Evolutionary conservation across 2,113 vertebrate species (phyloP).

Genomic region (Toxotes chatareus): DNA sequence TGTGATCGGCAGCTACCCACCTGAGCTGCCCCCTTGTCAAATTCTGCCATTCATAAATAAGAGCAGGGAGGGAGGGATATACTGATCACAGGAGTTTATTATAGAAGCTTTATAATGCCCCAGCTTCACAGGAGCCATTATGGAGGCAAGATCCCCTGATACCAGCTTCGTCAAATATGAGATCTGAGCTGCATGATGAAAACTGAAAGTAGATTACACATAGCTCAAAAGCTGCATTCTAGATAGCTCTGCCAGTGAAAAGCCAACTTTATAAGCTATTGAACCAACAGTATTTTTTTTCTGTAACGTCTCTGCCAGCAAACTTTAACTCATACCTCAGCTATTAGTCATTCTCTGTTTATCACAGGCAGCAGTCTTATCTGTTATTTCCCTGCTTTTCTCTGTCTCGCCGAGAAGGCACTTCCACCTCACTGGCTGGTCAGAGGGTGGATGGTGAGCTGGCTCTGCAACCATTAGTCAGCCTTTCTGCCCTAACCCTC

Average conservation of each 20-base stretch:
- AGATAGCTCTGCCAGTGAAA: conserved; percentile 43
- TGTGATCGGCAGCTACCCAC: conserved; percentile 75
- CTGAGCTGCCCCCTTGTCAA: conserved; percentile 75
- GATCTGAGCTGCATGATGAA: conserved; percentile 77
- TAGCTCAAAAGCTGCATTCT: conserved; percentile 59
- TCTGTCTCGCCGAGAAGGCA: conserved; percentile 39
- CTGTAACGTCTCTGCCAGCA: conserved; percentile 2
- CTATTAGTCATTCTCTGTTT: conserved; percentile 69
- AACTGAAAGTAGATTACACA: conserved; percentile 71
- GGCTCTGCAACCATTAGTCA: conserved; percentile 61
- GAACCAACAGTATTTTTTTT: conserved; percentile 4
- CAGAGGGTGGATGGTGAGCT: conserved; percentile 47
- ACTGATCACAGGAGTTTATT: conserved; percentile 79
- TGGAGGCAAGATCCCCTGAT: conserved; percentile 74
- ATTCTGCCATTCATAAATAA: conserved; percentile 85
- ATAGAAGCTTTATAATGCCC: conserved; percentile 75
- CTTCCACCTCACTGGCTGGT: conserved; percentile 59
- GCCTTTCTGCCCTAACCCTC: conserved; percentile 51
- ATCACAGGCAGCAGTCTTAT: conserved; percentile 72
- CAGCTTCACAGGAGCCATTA: conserved; percentile 78
- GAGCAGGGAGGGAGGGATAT: conserved; percentile 51
- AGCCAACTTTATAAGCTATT: conserved; percentile 22
- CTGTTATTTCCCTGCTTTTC: conserved; percentile 60
- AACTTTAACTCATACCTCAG: conserved; percentile 39
- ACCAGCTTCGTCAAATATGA: conserved; percentile 75